Percentiles rank a stretch among this genome's conserved stretches.
Conservation (phyloP, 2,113 vertebrate species). For the Sylvilagus bachmani region DNA sequence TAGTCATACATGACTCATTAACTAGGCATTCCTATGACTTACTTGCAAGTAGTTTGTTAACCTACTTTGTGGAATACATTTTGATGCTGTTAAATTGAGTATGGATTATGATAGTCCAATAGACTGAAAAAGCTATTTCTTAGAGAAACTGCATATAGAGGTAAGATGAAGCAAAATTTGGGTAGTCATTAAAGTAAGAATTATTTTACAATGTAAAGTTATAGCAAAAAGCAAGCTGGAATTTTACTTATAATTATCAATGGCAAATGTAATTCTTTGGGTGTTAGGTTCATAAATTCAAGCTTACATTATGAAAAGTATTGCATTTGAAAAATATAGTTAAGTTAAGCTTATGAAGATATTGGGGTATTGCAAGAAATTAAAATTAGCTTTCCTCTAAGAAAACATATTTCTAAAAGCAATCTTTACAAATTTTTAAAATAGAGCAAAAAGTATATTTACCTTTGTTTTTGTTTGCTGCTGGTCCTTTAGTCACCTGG, state of each 20-base stretch:
- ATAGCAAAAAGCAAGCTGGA: background rate
- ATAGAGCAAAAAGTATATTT: slow-evolving; percentile 68
- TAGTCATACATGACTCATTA: background rate
- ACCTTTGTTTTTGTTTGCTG: slow-evolving; percentile 78
- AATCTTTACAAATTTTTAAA: slow-evolving; percentile 36
- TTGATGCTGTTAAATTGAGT: background rate
- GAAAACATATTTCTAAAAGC: slow-evolving; percentile 46
- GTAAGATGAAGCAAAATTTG: background rate
- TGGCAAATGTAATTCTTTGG: slow-evolving; percentile 12
- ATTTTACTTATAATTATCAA: background rate
- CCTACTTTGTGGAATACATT: background rate
- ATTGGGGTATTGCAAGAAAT: background rate
- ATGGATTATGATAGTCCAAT: background rate
- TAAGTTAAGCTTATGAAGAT: slow-evolving; percentile 13
- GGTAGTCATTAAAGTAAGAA: slow-evolving; percentile 32
- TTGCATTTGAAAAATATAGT: background rate
- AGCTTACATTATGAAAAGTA: slow-evolving; percentile 51
- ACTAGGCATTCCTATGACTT: background rate
- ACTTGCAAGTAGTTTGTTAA: background rate
- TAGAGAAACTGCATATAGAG: background rate
- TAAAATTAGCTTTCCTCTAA: slow-evolving; percentile 20
- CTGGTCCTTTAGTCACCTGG: slow-evolving; percentile 64
- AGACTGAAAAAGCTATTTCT: background rate
- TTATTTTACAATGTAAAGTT: slow-evolving; percentile 40
- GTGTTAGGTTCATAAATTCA: slow-evolving; percentile 10